Conservation (phyloP, 2,888 invertebrate species). For the Mimachlamys varia region DNA sequence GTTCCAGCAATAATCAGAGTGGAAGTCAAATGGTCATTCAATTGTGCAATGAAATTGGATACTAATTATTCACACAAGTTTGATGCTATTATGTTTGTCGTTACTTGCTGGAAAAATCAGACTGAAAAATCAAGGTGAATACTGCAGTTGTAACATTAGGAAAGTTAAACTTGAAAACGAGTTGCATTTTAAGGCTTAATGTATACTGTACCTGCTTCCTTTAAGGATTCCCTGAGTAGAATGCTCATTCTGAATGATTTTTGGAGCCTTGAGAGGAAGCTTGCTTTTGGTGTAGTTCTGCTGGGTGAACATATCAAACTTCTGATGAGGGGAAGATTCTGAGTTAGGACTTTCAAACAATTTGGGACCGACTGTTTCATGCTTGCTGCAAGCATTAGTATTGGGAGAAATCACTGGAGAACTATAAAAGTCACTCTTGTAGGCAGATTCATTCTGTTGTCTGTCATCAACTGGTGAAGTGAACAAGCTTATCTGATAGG, state of each 20-base stretch:
- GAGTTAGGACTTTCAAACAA: constrained; percentile 39
- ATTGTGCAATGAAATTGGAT: no score
- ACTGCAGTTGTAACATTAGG: no score
- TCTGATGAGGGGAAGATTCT: not conserved
- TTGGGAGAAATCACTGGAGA: constrained; percentile 1
- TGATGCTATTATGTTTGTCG: no score
- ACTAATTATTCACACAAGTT: no score
- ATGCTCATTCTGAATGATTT: constrained; percentile 40
- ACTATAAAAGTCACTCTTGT: constrained; percentile 1
- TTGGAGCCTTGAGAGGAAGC: constrained; percentile 15
- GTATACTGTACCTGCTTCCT: not conserved
- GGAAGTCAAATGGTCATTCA: no score
- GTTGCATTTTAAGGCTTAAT: not conserved
- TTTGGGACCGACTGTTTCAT: not conserved
- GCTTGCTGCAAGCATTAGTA: not conserved
- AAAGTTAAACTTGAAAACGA: no score
- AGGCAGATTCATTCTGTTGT: not conserved
- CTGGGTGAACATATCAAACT: not conserved
- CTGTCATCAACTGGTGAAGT: not conserved
- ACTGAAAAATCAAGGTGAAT: no score
- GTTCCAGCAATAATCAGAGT: no score
- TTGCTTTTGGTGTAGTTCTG: constrained; percentile 12
- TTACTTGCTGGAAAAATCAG: no score
- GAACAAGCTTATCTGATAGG: not conserved
- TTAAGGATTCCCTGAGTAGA: constrained; percentile 41